Conservation (phyloP, 2,888 invertebrate genomes). For the Dicyrtoma fusca region DNA sequence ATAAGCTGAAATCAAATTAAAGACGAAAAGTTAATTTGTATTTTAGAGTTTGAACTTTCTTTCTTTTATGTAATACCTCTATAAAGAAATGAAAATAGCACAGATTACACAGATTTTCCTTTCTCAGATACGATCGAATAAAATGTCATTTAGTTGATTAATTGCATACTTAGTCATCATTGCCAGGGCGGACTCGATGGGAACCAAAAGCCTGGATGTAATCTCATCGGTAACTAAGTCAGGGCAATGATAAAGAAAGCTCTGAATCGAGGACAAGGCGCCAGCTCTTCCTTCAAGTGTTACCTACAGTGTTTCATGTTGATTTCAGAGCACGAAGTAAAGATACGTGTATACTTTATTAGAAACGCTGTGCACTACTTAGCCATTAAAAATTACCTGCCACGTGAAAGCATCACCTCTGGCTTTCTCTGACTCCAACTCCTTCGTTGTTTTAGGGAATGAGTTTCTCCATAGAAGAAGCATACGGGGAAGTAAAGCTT, state of each 20-base stretch:
- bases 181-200: constrained; percentile 92
- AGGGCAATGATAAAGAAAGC: constrained; percentile 86
- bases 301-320: constrained; percentile 63
- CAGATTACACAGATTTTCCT: background rate
- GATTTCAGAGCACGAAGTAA: background rate
- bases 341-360: background rate
- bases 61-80: too few relatives aligned
- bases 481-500: constrained; percentile 90
- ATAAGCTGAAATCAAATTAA: constrained; percentile 67
- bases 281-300: constrained; percentile 95
- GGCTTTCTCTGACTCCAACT: constrained; percentile 94
- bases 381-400: constrained; percentile 68
- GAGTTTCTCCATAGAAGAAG: constrained; percentile 95
- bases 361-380: background rate
- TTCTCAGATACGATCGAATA: background rate
- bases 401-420: constrained; percentile 98
- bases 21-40: too few relatives aligned
- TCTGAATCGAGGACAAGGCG: constrained; percentile 92
- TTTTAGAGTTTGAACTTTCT: too few relatives aligned
- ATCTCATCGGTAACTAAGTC: constrained; percentile 92
- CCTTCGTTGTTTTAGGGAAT: constrained; percentile 94
- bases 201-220: constrained; percentile 81
- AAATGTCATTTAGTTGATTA: background rate
- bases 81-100: background rate
- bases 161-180: constrained; percentile 85